Conservation (phyloP, 2,888 invertebrate genomes). For the Stenodema calcarata region DNA sequence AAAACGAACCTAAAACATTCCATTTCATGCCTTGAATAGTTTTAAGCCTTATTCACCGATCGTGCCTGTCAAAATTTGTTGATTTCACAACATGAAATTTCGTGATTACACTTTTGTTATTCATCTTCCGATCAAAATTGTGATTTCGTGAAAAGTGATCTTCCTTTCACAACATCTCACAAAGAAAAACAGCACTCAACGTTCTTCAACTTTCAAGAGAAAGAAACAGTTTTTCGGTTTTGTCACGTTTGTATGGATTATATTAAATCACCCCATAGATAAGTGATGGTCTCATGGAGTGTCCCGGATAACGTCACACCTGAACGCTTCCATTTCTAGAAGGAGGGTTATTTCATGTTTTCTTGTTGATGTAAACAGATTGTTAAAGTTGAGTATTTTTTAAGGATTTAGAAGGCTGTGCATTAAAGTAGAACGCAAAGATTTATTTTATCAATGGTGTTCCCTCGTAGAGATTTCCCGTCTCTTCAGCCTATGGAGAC, state of each 20-base stretch:
- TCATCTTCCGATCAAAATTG: too few relatives aligned
- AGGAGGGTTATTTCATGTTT: not conserved
- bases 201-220: not conserved
- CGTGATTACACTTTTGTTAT: too few relatives aligned
- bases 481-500: not conserved
- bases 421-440: conserved; percentile 4
- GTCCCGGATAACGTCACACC: not conserved
- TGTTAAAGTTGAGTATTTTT: not conserved
- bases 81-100: not conserved
- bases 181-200: not conserved
- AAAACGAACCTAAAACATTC: not conserved
- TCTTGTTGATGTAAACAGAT: not conserved
- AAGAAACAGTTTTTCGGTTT: too few relatives aligned
- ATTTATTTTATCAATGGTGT: not conserved
- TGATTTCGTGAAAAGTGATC: not conserved
- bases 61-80: not conserved
- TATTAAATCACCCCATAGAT: too few relatives aligned
- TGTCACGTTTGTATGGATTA: too few relatives aligned
- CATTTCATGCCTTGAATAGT: not conserved
- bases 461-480: not conserved
- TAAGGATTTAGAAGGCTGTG: conserved; percentile 9
- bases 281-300: too few relatives aligned
- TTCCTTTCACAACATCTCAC: not conserved
- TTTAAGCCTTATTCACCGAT: not conserved
- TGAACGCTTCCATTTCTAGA: not conserved